Evolutionary conservation across 2,888 invertebrate genomes (phyloP), one percentile per base, ranked within the genome.

Genomic region (Metalampra italica): DNA sequence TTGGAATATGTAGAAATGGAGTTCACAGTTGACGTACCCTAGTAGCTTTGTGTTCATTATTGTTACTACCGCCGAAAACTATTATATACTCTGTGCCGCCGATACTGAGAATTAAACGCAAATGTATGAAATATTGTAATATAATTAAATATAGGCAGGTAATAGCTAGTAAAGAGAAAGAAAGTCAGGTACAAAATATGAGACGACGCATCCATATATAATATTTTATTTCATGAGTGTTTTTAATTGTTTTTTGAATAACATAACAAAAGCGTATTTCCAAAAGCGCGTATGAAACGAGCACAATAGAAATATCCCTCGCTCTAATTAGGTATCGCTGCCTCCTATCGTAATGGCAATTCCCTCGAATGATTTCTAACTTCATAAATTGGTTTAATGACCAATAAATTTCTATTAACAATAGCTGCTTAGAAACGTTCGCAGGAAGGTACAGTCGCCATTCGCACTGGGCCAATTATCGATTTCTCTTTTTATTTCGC

Each of bases 381-480:
- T 65, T 62, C 74, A 65, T 76, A 71, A 75, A 68, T 54, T 56
- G 55, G 49, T 65, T 69, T 71, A 74, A 76, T 69, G 68, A 73
- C 55, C 64, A 66, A 70, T 73, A 57, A 69, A 66, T 66, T 56
- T 55, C 64, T 56, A 65, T 64, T 62, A 63, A 68, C 71, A 74
- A 70, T 66, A 58, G 59, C 64, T 62, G 57, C 62, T 64, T 64
- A 60, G 56, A 55, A 52, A 38, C 50, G 48, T 40, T 39, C 46
- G 45, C 50, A 45, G 52, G 46, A 45, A 45, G 42, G 50, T 39
- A 47, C 41, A 44, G 37, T 29, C 38, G 29, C 9, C 36, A 36
- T 36, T 34, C 36, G 39, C 29, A 30, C 29, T 40, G 40, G 13
- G 29, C 41, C 41, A 41, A 41, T 22, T 41, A 41, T 39, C 9